These are phyloP conservation scores for Drosophila meridionalis DNA, from an alignment of 2,888 invertebrate genomes.

Conservation along the genomic window DNA sequence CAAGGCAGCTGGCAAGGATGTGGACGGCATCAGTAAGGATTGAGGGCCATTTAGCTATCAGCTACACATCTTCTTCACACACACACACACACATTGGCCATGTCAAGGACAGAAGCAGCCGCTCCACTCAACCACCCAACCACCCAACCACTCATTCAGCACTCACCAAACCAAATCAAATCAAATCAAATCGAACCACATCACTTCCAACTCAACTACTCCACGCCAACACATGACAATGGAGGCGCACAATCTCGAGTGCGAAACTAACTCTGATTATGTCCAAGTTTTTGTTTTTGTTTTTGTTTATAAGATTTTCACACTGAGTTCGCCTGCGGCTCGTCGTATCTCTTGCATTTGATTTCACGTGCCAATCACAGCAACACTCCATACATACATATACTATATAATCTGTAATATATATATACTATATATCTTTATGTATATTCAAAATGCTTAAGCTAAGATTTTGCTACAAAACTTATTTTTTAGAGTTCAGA, in stretches of 20 bases:
- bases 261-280: slow-evolving; percentile 11
- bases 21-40: slow-evolving; percentile 34
- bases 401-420: slow-evolving; percentile 1
- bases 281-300: slow-evolving; percentile 7
- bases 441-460: slow-evolving; percentile 35
- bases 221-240: slow-evolving; percentile 16
- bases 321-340: slow-evolving; percentile 15
- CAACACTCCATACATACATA: not conserved
- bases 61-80: slow-evolving; percentile 1
- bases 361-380: slow-evolving; percentile 24
- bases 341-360: slow-evolving; percentile 17
- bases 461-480: slow-evolving; percentile 45
- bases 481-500: slow-evolving; percentile 44
- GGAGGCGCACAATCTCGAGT: slow-evolving; percentile 21
- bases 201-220: slow-evolving; percentile 1
- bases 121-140: not conserved
- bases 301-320: not conserved
- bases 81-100: slow-evolving; percentile 2
- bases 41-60: slow-evolving; percentile 19
- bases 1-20: slow-evolving; percentile 55
- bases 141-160: not conserved
- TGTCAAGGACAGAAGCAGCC: not conserved
- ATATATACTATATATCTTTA: not conserved
- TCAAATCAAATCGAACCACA: not conserved
- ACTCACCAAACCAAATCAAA: not conserved